These are phyloP conservation scores for Epinephelus fuscoguttatus DNA, from an alignment of 2,113 vertebrate genomes.

Conservation along the genomic window DNA sequence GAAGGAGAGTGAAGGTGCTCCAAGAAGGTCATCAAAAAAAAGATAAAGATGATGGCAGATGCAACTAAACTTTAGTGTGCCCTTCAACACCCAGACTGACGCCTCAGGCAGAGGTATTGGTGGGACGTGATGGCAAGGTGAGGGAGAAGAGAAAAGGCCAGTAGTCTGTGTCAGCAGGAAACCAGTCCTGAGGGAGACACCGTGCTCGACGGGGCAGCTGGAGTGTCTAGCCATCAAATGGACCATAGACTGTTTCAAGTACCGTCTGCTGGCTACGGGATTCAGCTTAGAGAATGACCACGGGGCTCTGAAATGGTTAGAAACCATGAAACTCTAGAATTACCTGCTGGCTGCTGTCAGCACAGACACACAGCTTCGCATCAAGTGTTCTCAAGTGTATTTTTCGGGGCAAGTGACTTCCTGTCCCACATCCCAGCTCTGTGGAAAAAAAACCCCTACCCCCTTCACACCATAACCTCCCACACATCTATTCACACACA, in stretches of 20 bases:
- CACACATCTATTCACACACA: not conserved
- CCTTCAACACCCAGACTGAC: slow-evolving; percentile 58
- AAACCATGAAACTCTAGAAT: slow-evolving; percentile 54
- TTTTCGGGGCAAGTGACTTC: slow-evolving; percentile 30
- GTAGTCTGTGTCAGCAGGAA: slow-evolving; percentile 57
- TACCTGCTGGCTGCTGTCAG: slow-evolving; percentile 63
- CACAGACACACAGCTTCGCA: slow-evolving; percentile 38
- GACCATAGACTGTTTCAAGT: slow-evolving; percentile 56
- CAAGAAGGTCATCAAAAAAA: slow-evolving; percentile 65
- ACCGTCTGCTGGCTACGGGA: slow-evolving; percentile 42
- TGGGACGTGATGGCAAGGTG: slow-evolving; percentile 58
- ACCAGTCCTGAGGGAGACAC: slow-evolving; percentile 52
- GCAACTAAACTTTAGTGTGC: slow-evolving; percentile 61
- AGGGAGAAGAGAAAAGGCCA: slow-evolving; percentile 57
- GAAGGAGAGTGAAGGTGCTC: slow-evolving; percentile 52
- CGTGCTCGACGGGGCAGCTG: slow-evolving; percentile 31
- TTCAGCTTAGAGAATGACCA: slow-evolving; percentile 55
- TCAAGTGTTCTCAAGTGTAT: slow-evolving; percentile 38
- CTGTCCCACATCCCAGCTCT: not conserved
- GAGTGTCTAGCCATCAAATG: slow-evolving; percentile 61
- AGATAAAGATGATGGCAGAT: slow-evolving; percentile 57
- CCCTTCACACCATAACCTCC: no score
- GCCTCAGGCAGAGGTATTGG: slow-evolving; percentile 50
- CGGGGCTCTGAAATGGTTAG: slow-evolving; percentile 45
- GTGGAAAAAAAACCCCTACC: not conserved